These are phyloP conservation scores for Eurystomus gularis DNA, from an alignment of 2,113 vertebrate species.

Conservation along the genomic window DNA sequence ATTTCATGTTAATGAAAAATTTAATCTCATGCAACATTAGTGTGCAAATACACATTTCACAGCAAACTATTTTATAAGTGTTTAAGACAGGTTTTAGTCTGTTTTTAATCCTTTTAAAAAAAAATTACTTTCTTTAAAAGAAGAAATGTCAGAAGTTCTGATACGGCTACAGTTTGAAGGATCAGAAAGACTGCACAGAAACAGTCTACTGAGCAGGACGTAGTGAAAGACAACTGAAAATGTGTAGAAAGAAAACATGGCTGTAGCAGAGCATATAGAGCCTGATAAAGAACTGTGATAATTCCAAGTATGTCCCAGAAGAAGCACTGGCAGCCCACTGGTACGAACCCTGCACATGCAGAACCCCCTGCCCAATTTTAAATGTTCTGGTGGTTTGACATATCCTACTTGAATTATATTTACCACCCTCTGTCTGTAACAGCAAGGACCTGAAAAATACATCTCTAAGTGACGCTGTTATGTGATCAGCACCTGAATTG, in stretches of 20 bases:
- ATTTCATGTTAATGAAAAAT: neutral
- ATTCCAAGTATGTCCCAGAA: neutral
- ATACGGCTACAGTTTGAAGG: neutral
- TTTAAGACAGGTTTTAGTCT: neutral
- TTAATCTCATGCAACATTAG: neutral
- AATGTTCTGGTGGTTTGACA: neutral
- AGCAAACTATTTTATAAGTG: neutral
- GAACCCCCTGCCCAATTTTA: neutral
- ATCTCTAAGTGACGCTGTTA: neutral
- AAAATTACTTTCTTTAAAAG: neutral
- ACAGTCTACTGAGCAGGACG: neutral
- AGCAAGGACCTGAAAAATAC: neutral
- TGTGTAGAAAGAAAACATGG: neutral
- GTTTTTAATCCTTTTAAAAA: neutral
- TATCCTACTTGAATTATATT: neutral
- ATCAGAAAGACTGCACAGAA: neutral
- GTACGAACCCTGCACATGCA: neutral
- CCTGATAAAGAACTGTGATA: neutral
- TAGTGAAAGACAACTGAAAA: neutral
- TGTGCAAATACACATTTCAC: neutral
- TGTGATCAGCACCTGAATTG: neutral
- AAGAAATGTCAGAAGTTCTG: neutral
- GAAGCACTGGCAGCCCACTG: neutral
- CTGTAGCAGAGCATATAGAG: neutral
- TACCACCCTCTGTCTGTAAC: neutral